phyloP scores from a whole-genome alignment of 2,888 invertebrate genomes.

The Sesamia inferens region DNA sequence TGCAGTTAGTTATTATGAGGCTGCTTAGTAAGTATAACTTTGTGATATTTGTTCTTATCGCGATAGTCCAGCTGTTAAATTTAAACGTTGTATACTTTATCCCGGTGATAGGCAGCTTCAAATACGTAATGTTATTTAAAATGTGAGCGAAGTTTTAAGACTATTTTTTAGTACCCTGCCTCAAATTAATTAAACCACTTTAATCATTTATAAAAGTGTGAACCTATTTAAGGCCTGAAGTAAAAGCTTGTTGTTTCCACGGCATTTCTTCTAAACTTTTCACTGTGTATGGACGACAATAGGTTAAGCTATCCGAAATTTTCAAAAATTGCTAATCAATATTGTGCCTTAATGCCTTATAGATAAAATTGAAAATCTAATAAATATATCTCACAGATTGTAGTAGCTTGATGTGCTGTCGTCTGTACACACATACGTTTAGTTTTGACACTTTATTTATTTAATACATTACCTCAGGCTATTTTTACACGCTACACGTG shows the following conservation, averaged over 20 bases:
- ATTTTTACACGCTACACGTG: neutral
- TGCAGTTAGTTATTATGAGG: slow-evolving; percentile 96
- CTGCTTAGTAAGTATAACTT: slow-evolving; percentile 92
- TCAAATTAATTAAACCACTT: neutral
- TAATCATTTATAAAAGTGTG: neutral
- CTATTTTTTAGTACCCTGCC: neutral
- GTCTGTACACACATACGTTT: no score
- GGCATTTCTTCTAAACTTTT: neutral
- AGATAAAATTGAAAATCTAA: no score
- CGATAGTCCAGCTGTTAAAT: neutral
- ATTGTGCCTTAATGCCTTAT: no score
- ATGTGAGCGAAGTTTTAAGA: neutral
- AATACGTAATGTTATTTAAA: neutral
- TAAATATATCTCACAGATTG: no score
- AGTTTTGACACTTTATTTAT: neutral
- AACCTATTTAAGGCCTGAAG: neutral
- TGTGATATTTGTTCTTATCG: neutral
- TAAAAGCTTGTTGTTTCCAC: neutral
- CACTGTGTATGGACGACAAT: neutral
- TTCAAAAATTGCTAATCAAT: no score
- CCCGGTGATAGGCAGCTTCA: neutral
- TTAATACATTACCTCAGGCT: neutral
- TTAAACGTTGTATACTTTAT: neutral
- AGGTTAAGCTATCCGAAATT: no score
- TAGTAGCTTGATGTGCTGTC: no score